A percentile compares a stretch with the other conserved stretches of the same genome.
Evolutionary conservation across 2,113 vertebrate genomes (phyloP).

Genomic region (Mungos mungo): DNA sequence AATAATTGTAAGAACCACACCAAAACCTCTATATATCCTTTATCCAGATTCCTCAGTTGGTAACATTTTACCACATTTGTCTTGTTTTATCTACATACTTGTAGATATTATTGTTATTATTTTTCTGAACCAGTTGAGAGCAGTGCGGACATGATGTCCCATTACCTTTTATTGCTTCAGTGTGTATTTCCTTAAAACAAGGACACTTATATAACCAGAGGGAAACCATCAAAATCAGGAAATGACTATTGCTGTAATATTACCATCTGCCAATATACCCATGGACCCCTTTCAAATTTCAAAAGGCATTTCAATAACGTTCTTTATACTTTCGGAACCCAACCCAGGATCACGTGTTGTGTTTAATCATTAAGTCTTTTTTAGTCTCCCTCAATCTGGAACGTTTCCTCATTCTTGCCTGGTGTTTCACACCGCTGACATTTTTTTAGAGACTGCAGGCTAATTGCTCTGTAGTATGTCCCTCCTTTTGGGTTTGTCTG

Average conservation of each 20-base stretch:
- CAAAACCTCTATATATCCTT: not conserved
- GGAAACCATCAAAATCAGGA: not conserved
- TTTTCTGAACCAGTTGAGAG: not conserved
- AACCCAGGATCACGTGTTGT: not conserved
- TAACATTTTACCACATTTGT: not conserved
- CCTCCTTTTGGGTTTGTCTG: not conserved
- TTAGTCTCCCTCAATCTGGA: not conserved
- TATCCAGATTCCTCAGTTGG: not conserved
- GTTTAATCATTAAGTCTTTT: not conserved
- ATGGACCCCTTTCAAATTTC: not conserved
- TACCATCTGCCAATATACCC: not conserved
- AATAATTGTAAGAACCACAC: not conserved
- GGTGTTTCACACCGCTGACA: not conserved
- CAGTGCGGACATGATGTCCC: not conserved
- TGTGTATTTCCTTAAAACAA: slow-evolving; percentile 14
- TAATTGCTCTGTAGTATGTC: not conserved
- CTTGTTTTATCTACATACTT: not conserved
- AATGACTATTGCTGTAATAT: not conserved
- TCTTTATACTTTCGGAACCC: not conserved
- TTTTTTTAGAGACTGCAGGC: not conserved
- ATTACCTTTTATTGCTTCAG: not conserved
- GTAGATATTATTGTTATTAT: not conserved
- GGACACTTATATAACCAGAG: not conserved
- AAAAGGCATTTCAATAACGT: not conserved
- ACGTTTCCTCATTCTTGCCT: not conserved